These are phyloP conservation scores for Diplolepis rosae DNA, from an alignment of 2,888 invertebrate species.

Conservation along the genomic window DNA sequence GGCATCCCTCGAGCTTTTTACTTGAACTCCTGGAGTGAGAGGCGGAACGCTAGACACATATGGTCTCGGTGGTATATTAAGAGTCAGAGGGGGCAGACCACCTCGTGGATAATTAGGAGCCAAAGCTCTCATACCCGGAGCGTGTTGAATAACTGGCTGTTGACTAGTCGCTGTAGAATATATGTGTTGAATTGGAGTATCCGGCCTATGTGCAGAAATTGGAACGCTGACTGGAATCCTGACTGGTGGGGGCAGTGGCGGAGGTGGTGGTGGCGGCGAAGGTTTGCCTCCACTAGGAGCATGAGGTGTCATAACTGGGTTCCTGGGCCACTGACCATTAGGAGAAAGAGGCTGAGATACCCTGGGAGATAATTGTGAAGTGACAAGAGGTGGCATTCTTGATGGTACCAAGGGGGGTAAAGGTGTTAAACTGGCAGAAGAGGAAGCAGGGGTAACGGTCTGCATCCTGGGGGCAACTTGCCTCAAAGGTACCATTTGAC, in stretches of 20 bases:
- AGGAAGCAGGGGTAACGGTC: constrained; percentile 51
- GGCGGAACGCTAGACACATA: constrained; percentile 66
- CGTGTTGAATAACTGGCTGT: constrained; percentile 71
- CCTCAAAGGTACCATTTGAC: constrained; percentile 63
- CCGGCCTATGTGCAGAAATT: constrained; percentile 65
- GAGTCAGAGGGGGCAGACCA: constrained; percentile 67
- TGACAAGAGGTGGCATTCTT: constrained; percentile 60
- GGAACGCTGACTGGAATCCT: constrained; percentile 68
- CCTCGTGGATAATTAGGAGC: constrained; percentile 68
- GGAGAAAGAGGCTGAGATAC: constrained; percentile 65
- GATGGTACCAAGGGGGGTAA: constrained; percentile 64
- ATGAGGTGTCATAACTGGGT: constrained; percentile 56
- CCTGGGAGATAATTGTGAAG: constrained; percentile 60
- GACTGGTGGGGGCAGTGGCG: constrained; percentile 52
- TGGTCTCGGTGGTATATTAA: constrained; percentile 69
- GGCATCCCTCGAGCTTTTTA: constrained; percentile 60
- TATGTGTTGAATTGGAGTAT: constrained; percentile 62
- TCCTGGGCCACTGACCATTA: constrained; percentile 69
- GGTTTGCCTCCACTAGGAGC: constrained; percentile 56
- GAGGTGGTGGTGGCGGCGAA: too few relatives aligned
- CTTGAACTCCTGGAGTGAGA: constrained; percentile 59
- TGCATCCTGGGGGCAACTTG: constrained; percentile 64
- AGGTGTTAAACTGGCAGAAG: constrained; percentile 52
- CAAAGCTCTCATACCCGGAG: constrained; percentile 69
- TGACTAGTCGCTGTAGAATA: constrained; percentile 69